Evolutionary conservation across 2,888 invertebrate species (phyloP).

Genomic region (Atethmia centrago): DNA sequence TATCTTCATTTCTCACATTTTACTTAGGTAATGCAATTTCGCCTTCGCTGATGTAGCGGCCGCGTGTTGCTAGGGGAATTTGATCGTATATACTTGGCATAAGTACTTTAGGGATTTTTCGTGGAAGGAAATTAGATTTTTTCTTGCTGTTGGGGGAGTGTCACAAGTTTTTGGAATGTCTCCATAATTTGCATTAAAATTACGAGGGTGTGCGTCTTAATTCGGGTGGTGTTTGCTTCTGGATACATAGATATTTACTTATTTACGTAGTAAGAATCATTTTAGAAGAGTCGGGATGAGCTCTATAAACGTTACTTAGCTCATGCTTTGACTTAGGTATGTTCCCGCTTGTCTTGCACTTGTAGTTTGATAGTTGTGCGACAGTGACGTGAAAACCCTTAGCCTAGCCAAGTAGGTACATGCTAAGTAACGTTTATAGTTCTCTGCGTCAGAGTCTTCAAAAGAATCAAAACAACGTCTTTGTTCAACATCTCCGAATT

Average conservation of each 20-base stretch:
- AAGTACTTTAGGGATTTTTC: constrained; percentile 56
- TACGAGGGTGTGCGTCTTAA: constrained; percentile 13
- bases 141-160: constrained; percentile 47
- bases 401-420: not conserved
- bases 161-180: constrained; percentile 47
- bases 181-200: constrained; percentile 53
- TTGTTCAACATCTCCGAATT: constrained; percentile 1
- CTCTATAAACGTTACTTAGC: not conserved
- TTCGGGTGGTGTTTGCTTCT: constrained; percentile 21
- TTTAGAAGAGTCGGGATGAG: not conserved
- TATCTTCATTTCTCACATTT: constrained; percentile 51
- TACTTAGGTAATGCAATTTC: constrained; percentile 62
- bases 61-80: constrained; percentile 54
- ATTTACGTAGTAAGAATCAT: not conserved
- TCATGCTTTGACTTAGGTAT: not conserved
- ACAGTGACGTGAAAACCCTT: not conserved
- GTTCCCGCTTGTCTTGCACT: not conserved
- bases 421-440: not conserved
- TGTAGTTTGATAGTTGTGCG: no score
- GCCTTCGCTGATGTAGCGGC: constrained; percentile 49
- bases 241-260: constrained; percentile 3
- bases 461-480: constrained; percentile 1
- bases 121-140: constrained; percentile 60
- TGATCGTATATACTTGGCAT: constrained; percentile 55
- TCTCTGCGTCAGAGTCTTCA: constrained; percentile 2